A percentile compares a stretch with the other conserved stretches of the same genome.
phyloP scores from a whole-genome alignment of 2,797 vertebrate genomes.

The Semaprochilodus insignis region DNA sequence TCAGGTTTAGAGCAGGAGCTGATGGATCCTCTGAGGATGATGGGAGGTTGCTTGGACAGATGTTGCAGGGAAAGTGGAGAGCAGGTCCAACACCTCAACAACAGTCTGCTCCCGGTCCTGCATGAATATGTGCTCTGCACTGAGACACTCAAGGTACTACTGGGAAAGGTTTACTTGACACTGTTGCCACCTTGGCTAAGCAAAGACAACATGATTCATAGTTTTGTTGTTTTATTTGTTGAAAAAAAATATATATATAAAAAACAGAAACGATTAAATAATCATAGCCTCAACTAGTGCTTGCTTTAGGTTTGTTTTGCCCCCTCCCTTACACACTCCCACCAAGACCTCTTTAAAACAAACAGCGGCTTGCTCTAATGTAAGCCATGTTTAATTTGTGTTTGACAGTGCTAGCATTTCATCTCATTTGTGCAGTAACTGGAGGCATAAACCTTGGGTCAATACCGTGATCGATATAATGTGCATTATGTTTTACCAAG shows the following conservation, averaged over 20 bases:
- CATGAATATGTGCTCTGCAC: constrained; percentile 92
- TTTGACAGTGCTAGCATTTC: constrained; percentile 16
- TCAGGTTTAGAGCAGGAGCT: constrained; percentile 85
- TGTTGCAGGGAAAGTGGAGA: constrained; percentile 85
- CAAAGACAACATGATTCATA: background rate
- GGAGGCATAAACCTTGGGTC: constrained; percentile 12
- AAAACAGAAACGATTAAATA: background rate
- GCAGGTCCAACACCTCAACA: constrained; percentile 79
- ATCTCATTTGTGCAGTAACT: constrained; percentile 14
- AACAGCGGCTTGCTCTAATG: background rate
- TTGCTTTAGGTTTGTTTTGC: constrained; percentile 1
- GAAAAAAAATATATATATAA: background rate
- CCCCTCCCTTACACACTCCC: background rate
- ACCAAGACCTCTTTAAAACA: background rate
- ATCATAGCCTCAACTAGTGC: background rate
- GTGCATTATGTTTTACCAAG: constrained; percentile 42
- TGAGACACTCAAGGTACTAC: constrained; percentile 88
- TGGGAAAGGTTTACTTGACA: background rate
- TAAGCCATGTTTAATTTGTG: constrained; percentile 15
- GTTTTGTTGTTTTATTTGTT: background rate
- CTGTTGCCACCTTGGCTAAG: background rate
- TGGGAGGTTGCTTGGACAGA: constrained; percentile 84
- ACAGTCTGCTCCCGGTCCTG: constrained; percentile 84
- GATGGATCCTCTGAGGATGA: constrained; percentile 80
- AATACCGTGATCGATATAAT: constrained; percentile 38